These are phyloP conservation scores for Chloropsis cyanopogon DNA, from an alignment of 2,113 vertebrate species.

Conservation along the genomic window DNA sequence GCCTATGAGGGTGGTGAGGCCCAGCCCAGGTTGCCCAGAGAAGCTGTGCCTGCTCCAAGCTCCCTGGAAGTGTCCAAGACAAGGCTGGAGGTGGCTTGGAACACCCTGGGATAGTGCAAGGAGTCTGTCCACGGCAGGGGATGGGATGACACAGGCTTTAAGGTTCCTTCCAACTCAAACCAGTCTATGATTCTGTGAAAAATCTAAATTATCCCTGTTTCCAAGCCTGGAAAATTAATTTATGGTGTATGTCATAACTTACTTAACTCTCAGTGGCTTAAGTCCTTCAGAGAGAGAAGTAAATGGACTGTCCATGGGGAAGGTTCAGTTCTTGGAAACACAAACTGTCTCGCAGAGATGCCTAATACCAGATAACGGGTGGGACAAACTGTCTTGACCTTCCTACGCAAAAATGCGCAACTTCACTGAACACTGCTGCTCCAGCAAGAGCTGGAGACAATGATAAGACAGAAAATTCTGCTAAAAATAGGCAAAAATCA, in stretches of 20 bases:
- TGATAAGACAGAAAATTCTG: neutral
- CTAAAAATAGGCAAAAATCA: constrained; percentile 24
- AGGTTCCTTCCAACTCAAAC: neutral
- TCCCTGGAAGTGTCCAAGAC: neutral
- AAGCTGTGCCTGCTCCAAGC: neutral
- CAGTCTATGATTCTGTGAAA: neutral
- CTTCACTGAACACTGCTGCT: neutral
- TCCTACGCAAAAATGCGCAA: neutral
- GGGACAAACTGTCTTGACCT: neutral
- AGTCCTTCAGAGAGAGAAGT: neutral
- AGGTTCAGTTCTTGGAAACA: neutral
- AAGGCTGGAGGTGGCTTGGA: neutral
- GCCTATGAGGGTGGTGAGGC: neutral
- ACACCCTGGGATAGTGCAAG: neutral
- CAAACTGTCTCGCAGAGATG: accelerated
- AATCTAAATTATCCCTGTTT: neutral
- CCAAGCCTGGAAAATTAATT: neutral
- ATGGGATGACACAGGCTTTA: neutral
- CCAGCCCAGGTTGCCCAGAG: neutral
- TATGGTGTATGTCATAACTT: neutral
- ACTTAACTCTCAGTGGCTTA: neutral
- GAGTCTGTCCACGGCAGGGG: neutral
- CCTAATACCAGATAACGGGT: neutral
- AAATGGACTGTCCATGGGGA: neutral
- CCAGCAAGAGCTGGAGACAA: neutral